A percentile compares a stretch with the other conserved stretches of the same genome.
Conservation (phyloP, 2,797 vertebrate genomes). For the Prionace glauca region DNA sequence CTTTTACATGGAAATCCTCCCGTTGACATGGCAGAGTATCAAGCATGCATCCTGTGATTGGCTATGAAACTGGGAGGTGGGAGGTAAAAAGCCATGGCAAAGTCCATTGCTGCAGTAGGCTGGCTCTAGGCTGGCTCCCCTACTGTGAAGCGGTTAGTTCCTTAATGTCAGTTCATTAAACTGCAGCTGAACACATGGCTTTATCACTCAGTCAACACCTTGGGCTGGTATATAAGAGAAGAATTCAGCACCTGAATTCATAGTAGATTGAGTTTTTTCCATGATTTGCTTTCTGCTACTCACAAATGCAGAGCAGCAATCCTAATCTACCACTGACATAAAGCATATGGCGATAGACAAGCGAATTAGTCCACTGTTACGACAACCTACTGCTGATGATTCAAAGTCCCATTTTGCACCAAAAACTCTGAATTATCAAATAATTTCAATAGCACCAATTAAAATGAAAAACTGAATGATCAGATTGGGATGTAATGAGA, state of each 20-base stretch:
- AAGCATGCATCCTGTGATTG: neutral
- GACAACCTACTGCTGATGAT: neutral
- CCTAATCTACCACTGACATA: neutral
- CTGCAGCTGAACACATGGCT: neutral
- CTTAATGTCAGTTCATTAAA: neutral
- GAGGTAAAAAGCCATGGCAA: neutral
- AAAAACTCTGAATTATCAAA: neutral
- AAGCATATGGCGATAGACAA: neutral
- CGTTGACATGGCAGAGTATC: neutral
- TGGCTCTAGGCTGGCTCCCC: neutral
- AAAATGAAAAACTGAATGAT: neutral
- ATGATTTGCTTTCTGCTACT: neutral
- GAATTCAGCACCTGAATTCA: neutral
- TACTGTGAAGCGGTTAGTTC: neutral
- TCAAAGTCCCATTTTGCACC: neutral
- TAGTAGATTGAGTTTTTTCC: neutral
- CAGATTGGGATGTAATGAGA: no score
- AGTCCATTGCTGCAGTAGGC: neutral
- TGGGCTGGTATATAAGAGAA: neutral
- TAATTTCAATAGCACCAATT: neutral
- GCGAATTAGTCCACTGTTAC: neutral
- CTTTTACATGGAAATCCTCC: neutral
- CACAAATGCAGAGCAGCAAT: neutral
- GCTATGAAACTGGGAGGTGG: neutral
- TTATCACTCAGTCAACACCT: neutral